These are phyloP conservation scores for Galaxea fascicularis DNA, from an alignment of 92 coral and sea anemone species.

Conservation along the genomic window DNA sequence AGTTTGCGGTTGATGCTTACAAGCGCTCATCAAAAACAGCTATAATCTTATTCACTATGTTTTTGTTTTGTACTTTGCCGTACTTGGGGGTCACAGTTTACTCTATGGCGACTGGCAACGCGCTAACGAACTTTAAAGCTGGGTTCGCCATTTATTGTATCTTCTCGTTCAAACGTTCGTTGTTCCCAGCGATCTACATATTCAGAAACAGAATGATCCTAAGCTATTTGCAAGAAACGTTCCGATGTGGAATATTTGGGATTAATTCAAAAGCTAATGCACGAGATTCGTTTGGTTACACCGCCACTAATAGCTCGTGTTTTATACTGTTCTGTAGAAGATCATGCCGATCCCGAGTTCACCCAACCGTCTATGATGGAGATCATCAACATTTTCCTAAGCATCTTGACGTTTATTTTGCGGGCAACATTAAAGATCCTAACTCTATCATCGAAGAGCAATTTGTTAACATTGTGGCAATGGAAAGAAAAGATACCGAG, in stretches of 20 bases:
- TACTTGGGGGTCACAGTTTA: conserved; percentile 55
- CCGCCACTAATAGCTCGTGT: conserved; percentile 51
- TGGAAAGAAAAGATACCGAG: conserved; percentile 46
- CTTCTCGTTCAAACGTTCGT: conserved; percentile 79
- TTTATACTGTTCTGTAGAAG: conserved; percentile 65
- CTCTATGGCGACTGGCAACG: conserved; percentile 55
- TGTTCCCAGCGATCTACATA: conserved; percentile 87
- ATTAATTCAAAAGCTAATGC: conserved; percentile 31
- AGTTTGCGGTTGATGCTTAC: conserved; percentile 87
- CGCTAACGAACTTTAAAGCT: conserved; percentile 45
- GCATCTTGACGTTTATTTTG: conserved; percentile 78
- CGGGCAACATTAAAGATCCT: conserved; percentile 52
- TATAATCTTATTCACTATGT: conserved; percentile 79
- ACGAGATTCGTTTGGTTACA: conserved; percentile 48
- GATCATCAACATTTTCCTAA: conserved; percentile 84
- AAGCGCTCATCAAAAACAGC: conserved; percentile 92
- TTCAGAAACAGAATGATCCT: conserved; percentile 83
- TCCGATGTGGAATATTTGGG: conserved; percentile 63
- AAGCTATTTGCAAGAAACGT: conserved; percentile 74
- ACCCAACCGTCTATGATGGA: conserved; percentile 86
- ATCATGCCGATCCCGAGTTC: conserved; percentile 71
- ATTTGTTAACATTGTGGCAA: conserved; percentile 43
- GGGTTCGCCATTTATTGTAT: conserved; percentile 72
- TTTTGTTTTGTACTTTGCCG: conserved; percentile 73
- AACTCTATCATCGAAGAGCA: conserved; percentile 58